Percentiles rank a stretch among this genome's conserved stretches.
Evolutionary conservation across 2,888 invertebrate genomes (phyloP).

Genomic region (Sceliomorpha sp.): DNA sequence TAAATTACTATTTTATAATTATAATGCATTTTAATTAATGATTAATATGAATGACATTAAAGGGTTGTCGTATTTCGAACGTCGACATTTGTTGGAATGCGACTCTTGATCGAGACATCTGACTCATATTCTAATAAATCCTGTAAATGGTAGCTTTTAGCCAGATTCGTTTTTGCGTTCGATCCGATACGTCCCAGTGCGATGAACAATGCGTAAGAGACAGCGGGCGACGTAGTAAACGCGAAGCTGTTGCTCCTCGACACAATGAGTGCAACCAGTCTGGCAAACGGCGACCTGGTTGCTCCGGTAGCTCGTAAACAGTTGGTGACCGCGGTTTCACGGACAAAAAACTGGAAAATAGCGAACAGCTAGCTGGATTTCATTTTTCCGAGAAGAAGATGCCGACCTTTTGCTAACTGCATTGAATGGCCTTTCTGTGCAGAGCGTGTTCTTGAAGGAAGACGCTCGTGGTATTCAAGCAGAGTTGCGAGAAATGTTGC

Average conservation of each 20-base stretch:
- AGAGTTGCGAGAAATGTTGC: constrained; percentile 17
- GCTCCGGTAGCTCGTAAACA: neutral
- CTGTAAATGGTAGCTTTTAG: constrained; percentile 50
- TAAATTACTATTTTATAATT: too few species aligned
- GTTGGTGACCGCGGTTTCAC: neutral
- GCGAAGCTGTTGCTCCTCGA: constrained; percentile 9
- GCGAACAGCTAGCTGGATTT: neutral
- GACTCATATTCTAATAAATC: constrained; percentile 49
- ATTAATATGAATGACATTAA: too few species aligned
- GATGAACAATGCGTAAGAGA: constrained; percentile 28
- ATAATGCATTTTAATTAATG: too few species aligned
- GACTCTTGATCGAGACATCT: constrained; percentile 51
- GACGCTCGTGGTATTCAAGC: constrained; percentile 10
- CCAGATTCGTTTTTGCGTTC: constrained; percentile 24
- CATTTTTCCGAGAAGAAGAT: constrained; percentile 3
- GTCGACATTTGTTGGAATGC: constrained; percentile 52
- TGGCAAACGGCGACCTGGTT: constrained; percentile 4
- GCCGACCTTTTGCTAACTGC: constrained; percentile 53
- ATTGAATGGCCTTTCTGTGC: constrained; percentile 28
- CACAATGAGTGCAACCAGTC: constrained; percentile 28
- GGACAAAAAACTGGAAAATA: constrained; percentile 13
- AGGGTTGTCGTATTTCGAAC: constrained; percentile 25
- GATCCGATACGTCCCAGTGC: constrained; percentile 25
- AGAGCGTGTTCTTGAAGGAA: constrained; percentile 3
- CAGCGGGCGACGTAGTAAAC: constrained; percentile 19